Conservation (phyloP, 2,888 invertebrate species). For the Conops quadrifasciatus region DNA sequence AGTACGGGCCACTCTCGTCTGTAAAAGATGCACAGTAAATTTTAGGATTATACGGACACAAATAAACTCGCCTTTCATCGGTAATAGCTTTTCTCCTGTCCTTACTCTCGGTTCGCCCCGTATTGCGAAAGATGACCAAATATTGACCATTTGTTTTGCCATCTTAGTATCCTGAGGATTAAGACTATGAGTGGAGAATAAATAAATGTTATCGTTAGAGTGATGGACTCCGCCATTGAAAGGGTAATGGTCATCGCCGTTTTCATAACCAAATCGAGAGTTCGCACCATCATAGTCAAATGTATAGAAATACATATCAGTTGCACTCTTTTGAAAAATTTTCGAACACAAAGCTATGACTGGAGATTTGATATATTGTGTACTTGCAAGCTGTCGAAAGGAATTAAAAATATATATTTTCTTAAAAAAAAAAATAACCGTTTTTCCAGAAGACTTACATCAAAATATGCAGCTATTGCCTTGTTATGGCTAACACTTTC, state of each 20-base stretch:
- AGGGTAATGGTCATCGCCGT: slow-evolving; percentile 63
- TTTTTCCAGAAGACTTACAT: slow-evolving; percentile 61
- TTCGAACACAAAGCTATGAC: slow-evolving; percentile 60
- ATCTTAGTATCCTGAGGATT: slow-evolving; percentile 63
- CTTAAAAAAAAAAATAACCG: neutral
- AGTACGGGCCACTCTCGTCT: slow-evolving; percentile 61
- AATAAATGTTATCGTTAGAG: slow-evolving; percentile 70
- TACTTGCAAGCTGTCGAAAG: slow-evolving; percentile 48
- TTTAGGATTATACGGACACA: no score
- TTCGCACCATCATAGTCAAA: slow-evolving; percentile 66
- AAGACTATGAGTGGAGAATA: slow-evolving; percentile 65
- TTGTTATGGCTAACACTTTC: slow-evolving; percentile 62
- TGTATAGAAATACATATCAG: slow-evolving; percentile 65
- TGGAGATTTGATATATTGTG: slow-evolving; percentile 65
- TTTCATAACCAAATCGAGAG: slow-evolving; percentile 65
- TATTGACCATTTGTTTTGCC: slow-evolving; percentile 65
- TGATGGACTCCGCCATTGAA: slow-evolving; percentile 69
- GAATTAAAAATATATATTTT: neutral
- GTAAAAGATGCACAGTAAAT: neutral
- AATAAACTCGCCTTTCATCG: no score
- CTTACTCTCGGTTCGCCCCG: slow-evolving; percentile 52
- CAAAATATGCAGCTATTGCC: slow-evolving; percentile 66
- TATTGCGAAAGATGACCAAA: slow-evolving; percentile 65
- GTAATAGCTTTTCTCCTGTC: slow-evolving; percentile 29
- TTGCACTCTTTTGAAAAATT: slow-evolving; percentile 49